Conservation (phyloP, 2,113 vertebrate genomes). For the Oceanodroma tethys region DNA sequence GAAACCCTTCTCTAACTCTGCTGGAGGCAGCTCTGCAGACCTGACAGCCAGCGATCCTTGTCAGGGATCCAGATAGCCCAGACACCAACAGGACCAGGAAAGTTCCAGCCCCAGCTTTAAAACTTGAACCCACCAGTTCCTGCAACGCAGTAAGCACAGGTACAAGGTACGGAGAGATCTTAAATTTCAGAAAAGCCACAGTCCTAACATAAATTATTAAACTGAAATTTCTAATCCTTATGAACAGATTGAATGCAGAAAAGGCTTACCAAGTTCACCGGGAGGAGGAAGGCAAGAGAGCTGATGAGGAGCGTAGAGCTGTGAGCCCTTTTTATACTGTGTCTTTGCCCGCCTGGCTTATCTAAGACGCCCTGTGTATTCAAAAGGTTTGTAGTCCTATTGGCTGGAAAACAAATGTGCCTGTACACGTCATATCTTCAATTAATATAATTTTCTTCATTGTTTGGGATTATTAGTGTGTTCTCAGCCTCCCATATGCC, state of each 20-base stretch:
- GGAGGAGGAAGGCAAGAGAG: neutral
- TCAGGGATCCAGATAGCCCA: neutral
- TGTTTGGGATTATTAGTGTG: slow-evolving; percentile 61
- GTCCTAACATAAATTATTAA: neutral
- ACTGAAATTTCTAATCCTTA: neutral
- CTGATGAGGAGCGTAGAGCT: neutral
- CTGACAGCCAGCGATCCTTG: fast-evolving
- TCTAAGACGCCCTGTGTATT: neutral
- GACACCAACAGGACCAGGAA: neutral
- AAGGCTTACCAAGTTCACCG: neutral
- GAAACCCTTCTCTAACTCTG: neutral
- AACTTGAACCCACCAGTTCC: neutral
- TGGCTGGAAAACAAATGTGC: slow-evolving; percentile 23
- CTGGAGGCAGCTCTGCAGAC: neutral
- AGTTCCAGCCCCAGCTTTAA: neutral
- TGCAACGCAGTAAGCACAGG: neutral
- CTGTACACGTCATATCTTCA: slow-evolving; percentile 49
- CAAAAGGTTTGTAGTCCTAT: neutral
- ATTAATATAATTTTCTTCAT: slow-evolving; percentile 57
- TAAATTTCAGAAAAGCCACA: neutral
- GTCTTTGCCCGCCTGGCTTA: neutral
- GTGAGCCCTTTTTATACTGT: slow-evolving; percentile 15
- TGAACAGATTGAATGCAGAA: neutral
- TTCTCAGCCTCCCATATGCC: neutral
- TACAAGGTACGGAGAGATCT: neutral